Conservation (phyloP, 2,113 vertebrate genomes). For the Rhizomys pruinosus region DNA sequence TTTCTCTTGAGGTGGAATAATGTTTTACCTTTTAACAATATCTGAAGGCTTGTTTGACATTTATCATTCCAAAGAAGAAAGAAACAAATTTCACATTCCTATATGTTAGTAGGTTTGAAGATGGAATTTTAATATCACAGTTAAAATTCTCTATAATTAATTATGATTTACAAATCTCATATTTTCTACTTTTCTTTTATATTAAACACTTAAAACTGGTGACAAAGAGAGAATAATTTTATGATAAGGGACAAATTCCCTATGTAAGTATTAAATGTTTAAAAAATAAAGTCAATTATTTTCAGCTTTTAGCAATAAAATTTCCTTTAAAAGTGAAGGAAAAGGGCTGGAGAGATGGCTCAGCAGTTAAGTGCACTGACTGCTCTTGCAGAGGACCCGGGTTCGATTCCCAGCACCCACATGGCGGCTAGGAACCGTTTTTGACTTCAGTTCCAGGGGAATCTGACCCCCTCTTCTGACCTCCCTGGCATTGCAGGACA, state of each 20-base stretch:
- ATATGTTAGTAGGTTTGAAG: not conserved
- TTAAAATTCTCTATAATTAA: constrained; percentile 13
- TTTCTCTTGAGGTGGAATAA: not conserved
- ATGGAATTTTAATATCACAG: not conserved
- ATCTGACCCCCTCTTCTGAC: too few species aligned
- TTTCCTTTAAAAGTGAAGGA: not conserved
- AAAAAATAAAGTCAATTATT: not conserved
- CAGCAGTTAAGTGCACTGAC: too few species aligned
- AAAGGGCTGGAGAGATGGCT: too few species aligned
- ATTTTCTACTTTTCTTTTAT: not conserved
- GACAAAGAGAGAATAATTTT: not conserved
- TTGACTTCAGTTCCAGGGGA: too few species aligned
- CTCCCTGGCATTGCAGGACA: too few species aligned
- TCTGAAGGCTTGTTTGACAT: not conserved
- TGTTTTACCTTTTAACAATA: not conserved
- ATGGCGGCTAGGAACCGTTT: too few species aligned
- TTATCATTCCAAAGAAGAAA: not conserved
- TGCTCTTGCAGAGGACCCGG: too few species aligned
- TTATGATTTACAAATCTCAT: not conserved
- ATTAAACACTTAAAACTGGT: not conserved
- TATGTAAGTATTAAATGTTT: not conserved
- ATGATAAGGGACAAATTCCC: not conserved
- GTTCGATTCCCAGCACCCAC: too few species aligned
- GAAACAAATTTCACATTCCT: not conserved
- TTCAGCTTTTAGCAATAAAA: not conserved